Evolutionary conservation across 2,797 vertebrate species (phyloP).

Genomic region (Sebastes matsubarae): DNA sequence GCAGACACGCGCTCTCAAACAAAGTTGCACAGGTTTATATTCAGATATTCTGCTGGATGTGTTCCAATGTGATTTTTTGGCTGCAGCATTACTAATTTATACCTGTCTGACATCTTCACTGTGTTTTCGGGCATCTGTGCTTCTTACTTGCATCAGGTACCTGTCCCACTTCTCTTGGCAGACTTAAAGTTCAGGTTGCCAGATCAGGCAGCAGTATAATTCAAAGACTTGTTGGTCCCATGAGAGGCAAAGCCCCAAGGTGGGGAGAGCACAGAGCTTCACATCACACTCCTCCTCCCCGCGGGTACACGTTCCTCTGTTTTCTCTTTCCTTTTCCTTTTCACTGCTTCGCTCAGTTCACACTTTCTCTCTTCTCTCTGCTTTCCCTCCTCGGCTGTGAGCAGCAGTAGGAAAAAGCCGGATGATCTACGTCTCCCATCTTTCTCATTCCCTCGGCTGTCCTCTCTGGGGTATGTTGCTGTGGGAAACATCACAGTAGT

Average conservation of each 20-base stretch:
- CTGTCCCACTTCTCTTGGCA: conserved; percentile 22
- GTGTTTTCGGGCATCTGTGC: background rate
- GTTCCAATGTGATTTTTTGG: background rate
- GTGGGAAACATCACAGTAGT: conserved; percentile 33
- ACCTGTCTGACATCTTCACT: background rate
- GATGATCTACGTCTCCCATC: conserved; percentile 51
- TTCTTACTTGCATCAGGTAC: conserved; percentile 14
- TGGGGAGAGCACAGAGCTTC: conserved; percentile 3
- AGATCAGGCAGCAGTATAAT: conserved; percentile 16
- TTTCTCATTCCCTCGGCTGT: conserved; percentile 23
- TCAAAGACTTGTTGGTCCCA: conserved; percentile 34
- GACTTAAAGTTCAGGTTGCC: conserved; percentile 25
- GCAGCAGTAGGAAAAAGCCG: conserved; percentile 27
- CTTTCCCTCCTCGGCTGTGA: conserved; percentile 31
- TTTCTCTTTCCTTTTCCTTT: background rate
- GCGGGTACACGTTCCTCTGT: conserved; percentile 1
- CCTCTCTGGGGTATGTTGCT: conserved; percentile 22
- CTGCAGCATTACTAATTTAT: conserved; percentile 16
- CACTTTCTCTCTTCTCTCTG: conserved; percentile 36
- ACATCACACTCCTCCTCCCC: conserved; percentile 20
- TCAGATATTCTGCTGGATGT: background rate
- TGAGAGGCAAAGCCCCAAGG: conserved; percentile 20
- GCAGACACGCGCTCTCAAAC: background rate
- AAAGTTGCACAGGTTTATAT: background rate
- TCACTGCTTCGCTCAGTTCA: conserved; percentile 17